Base-by-base conservation (phyloP, 2,113 vertebrate species). In the Cyphomyrus plagiostoma region DNA sequence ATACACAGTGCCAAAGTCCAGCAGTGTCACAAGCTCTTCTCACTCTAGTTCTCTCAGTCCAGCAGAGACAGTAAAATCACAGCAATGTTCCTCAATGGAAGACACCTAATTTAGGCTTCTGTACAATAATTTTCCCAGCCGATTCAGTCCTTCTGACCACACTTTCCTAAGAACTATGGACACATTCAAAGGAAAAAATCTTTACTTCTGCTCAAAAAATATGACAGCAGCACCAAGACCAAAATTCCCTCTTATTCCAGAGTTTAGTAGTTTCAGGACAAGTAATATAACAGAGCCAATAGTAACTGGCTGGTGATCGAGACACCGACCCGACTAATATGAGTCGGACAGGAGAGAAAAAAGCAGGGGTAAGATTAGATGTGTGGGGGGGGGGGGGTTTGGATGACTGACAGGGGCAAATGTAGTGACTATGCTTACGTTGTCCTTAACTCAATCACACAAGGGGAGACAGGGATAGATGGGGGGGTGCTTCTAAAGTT, bases 331-430 rank as follows among this genome's bases (percentile, higher is more conserved):
- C 91, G 90, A 94, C 95, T 93, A 94, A 93, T 94, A 93, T 93
- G 93, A 92, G 93, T 90, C 91, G 87, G 92, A 94, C 92, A 94
- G 94, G 94, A 93, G 90, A 93, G 94, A 95, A 93, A 93, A 93
- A 94, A 93, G 93, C 93, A 90, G 94, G 94, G 88, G 94, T 95
- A 95, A 95, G 94, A 93, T 92, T 94, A 96, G 95, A 95, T 91
- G 94, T 94, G 94, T 93, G 93, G 94, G 91, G 90, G 94, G 92
- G 90, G 92, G 90, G 92, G 90, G 92, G 91, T 90, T 77, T 62
- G 86, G 86, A 53, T 96, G 96, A 96, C 90, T 95, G 96, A 96
- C 95, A 96, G 95, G 94, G 93, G 92, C 96, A 96, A 92, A 93
- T 96, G 96, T 89, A 88, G 90, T 92, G 90, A 92, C 93, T 90